phyloP scores from a whole-genome alignment of 1,140 invertebrate species.

The Halyomorpha halys region DNA sequence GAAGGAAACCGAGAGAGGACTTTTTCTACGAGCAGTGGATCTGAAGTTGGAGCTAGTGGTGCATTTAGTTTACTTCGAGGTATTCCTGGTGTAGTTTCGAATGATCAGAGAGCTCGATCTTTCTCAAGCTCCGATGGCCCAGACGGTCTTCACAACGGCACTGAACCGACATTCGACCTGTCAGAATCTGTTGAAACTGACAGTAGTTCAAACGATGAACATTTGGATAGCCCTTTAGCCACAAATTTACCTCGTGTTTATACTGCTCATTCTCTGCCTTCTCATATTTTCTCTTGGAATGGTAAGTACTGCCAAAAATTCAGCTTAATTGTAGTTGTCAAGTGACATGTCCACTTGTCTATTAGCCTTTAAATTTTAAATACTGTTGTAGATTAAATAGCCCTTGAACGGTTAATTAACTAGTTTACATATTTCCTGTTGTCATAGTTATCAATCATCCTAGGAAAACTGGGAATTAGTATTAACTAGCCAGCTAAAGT shows the following conservation, averaged over 20 bases:
- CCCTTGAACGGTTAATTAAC: too few species aligned
- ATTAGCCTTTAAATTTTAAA: too few species aligned
- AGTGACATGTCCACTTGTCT: too few species aligned
- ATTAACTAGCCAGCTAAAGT: too few species aligned
- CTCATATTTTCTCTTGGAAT: conserved; percentile 82
- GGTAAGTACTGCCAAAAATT: conserved; percentile 46
- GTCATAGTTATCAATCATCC: too few species aligned
- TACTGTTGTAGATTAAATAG: too few species aligned
- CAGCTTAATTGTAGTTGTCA: too few species aligned
- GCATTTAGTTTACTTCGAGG: conserved; percentile 64
- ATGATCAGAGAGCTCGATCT: conserved; percentile 65
- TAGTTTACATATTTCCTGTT: too few species aligned
- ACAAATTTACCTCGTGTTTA: conserved; percentile 59
- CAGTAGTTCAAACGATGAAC: conserved; percentile 44
- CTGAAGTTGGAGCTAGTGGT: conserved; percentile 44
- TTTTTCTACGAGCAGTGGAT: conserved; percentile 58
- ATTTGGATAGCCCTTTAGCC: conserved; percentile 35
- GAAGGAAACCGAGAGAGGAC: conserved; percentile 59
- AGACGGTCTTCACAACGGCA: conserved; percentile 30
- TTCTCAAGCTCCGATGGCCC: conserved; percentile 61
- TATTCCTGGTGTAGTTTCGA: conserved; percentile 55
- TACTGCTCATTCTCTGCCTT: conserved; percentile 76
- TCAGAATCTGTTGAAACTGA: conserved; percentile 50
- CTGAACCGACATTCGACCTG: conserved; percentile 43
- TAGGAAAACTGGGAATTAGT: too few species aligned